A percentile compares a stretch with the other conserved stretches of the same genome.
These are phyloP conservation scores for Eutrigla gurnardus DNA, from an alignment of 2,797 vertebrate genomes.

Conservation along the genomic window DNA sequence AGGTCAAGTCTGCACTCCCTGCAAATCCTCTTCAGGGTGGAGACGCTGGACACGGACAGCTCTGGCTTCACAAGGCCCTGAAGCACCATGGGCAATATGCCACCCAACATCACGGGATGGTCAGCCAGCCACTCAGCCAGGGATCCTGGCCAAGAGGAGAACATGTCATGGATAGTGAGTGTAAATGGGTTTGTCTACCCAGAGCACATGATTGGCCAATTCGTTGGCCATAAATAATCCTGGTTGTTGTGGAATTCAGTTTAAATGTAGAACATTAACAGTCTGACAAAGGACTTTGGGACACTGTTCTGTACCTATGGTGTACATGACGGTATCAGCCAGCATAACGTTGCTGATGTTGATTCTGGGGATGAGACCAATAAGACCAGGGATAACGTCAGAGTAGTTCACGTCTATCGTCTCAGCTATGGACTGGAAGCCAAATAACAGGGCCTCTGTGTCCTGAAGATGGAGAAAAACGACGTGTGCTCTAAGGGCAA, in stretches of 20 bases:
- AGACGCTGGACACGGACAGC: slow-evolving; percentile 95
- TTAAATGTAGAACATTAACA: background rate
- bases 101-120: slow-evolving; percentile 95
- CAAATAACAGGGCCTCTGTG: slow-evolving; percentile 95
- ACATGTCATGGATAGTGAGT: background rate
- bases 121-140: slow-evolving; percentile 97
- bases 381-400: slow-evolving; percentile 96
- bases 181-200: background rate
- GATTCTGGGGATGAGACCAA: slow-evolving; percentile 96
- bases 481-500: background rate
- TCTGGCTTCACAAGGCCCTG: slow-evolving; percentile 93
- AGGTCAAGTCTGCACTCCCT: slow-evolving; percentile 95
- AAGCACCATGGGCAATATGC: slow-evolving; percentile 93
- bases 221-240: background rate
- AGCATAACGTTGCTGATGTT: slow-evolving; percentile 96
- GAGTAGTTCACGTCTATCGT: slow-evolving; percentile 99
- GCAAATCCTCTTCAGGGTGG: slow-evolving; percentile 98
- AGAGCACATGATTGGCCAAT: no score
- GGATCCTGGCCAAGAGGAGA: slow-evolving; percentile 83
- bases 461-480: slow-evolving; percentile 80
- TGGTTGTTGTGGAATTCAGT: background rate
- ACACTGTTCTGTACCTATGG: slow-evolving; percentile 86
- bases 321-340: slow-evolving; percentile 98
- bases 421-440: slow-evolving; percentile 99
- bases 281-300: background rate